Conservation (phyloP, 2,888 invertebrate species). For the Rotaria magnacalcarata region DNA sequence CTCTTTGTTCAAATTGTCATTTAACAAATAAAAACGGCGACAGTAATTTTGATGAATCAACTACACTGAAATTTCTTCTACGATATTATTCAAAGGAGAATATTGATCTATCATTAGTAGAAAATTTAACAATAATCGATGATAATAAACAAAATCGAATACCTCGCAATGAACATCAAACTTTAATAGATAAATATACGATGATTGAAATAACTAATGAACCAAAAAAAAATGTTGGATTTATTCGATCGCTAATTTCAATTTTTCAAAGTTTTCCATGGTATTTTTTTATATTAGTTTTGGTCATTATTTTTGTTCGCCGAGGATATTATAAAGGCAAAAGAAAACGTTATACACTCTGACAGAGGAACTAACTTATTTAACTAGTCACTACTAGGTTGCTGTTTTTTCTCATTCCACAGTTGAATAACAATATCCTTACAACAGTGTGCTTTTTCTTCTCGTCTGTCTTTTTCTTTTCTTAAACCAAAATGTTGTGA, state of each 20-base stretch:
- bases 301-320: not conserved
- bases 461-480: not conserved
- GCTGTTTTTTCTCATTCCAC: not conserved
- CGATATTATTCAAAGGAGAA: not conserved
- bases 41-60: not conserved
- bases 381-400: not conserved
- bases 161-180: not conserved
- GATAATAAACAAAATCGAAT: too few species aligned
- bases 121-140: not conserved
- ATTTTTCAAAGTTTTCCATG: not conserved
- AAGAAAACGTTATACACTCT: conserved; percentile 3
- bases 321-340: not conserved
- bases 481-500: not conserved
- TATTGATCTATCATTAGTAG: not conserved
- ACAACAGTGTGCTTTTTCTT: not conserved
- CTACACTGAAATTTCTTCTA: not conserved
- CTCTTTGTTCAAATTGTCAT: conserved; percentile 65
- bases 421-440: not conserved
- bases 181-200: not conserved
- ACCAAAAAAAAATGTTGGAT: not conserved
- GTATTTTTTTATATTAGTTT: not conserved
- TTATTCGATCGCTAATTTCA: not conserved
- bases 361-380: conserved; percentile 21
- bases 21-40: not conserved
- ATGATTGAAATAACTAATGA: conserved; percentile 12